phyloP scores from a whole-genome alignment of 1,140 invertebrate species.

The Drosophila sulfurigaster region DNA sequence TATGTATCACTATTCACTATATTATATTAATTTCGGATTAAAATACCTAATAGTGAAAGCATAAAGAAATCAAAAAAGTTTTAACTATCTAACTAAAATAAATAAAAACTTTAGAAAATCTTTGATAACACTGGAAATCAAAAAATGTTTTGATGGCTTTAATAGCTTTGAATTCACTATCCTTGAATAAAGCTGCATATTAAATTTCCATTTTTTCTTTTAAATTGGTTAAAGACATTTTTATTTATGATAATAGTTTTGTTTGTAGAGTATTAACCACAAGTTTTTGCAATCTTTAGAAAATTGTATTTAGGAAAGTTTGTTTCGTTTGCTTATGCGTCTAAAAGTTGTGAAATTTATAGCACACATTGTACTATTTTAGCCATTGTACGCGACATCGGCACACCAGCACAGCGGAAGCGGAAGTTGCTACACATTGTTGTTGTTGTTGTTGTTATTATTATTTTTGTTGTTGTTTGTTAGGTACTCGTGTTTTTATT shows the following conservation, averaged over 20 bases:
- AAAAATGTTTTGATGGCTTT: too few relatives aligned
- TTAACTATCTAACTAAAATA: too few relatives aligned
- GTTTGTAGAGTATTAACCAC: background rate
- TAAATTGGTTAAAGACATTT: background rate
- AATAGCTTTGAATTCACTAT: too few relatives aligned
- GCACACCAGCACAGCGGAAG: slow-evolving; percentile 52
- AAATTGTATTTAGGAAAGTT: background rate
- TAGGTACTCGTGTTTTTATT: slow-evolving; percentile 68
- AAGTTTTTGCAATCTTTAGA: background rate
- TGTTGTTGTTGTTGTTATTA: slow-evolving; percentile 55
- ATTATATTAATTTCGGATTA: too few relatives aligned
- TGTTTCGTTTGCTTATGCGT: background rate
- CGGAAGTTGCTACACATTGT: slow-evolving; percentile 66
- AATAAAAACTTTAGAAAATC: too few relatives aligned
- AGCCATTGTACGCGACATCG: slow-evolving; percentile 22
- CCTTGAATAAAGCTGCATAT: too few relatives aligned
- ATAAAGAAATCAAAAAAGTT: too few relatives aligned
- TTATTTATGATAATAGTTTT: background rate
- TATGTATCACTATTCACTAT: too few relatives aligned
- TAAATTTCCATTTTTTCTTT: too few relatives aligned
- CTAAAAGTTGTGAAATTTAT: slow-evolving; percentile 15
- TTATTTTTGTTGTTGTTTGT: slow-evolving; percentile 45
- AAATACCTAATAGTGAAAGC: too few relatives aligned
- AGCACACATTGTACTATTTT: slow-evolving; percentile 45
- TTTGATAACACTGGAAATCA: too few relatives aligned